phyloP scores from a whole-genome alignment of 2,888 invertebrate genomes.

The Acrocyrtus sp. region DNA sequence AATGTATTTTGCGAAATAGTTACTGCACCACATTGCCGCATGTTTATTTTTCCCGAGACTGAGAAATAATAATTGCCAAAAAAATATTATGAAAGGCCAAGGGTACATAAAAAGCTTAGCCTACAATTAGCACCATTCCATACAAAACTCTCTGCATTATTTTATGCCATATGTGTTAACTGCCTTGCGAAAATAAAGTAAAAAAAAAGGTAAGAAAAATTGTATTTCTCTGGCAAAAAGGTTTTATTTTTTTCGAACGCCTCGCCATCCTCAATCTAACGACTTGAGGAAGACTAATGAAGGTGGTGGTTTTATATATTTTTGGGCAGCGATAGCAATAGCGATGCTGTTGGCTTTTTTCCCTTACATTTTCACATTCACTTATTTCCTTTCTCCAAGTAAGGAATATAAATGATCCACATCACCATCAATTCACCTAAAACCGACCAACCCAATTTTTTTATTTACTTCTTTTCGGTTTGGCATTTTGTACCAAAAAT shows the following conservation, averaged over 20 bases:
- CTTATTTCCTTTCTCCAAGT: neutral
- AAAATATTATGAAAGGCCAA: slow-evolving; percentile 28
- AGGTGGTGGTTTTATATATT: neutral
- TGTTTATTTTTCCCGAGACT: neutral
- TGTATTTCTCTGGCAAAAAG: too few species aligned
- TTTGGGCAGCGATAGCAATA: too few species aligned
- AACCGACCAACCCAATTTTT: neutral
- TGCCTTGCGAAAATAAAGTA: too few species aligned
- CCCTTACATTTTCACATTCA: neutral
- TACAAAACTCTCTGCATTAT: too few species aligned
- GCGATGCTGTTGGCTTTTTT: neutral
- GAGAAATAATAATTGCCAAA: neutral
- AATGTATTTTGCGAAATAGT: too few species aligned
- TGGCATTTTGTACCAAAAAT: neutral
- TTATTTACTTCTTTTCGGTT: neutral
- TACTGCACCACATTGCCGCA: neutral
- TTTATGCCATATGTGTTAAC: neutral
- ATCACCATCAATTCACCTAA: neutral
- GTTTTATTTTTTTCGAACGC: too few species aligned
- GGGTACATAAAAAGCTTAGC: slow-evolving; percentile 11
- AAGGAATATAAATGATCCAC: neutral
- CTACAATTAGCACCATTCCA: slow-evolving; percentile 23
- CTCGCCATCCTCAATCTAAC: neutral
- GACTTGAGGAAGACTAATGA: neutral
- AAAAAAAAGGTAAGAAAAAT: too few species aligned